Base-by-base conservation (phyloP, 1,140 invertebrate species). In the Micrasema longulum region DNA sequence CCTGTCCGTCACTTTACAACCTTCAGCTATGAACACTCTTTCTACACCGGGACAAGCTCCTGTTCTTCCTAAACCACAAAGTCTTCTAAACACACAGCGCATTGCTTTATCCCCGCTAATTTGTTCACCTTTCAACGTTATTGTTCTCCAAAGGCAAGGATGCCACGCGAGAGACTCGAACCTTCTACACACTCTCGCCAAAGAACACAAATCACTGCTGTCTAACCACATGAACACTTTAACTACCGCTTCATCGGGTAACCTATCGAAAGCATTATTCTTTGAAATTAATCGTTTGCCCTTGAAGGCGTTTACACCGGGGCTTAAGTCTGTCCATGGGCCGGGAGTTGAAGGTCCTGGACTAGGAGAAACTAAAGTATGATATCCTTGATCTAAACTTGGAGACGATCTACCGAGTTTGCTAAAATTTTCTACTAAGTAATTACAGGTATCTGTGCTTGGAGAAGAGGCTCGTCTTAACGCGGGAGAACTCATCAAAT, bases 101-200 rank as follows among this genome's bases (percentile, higher is more conserved):
- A 94, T 80, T 64, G 91, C 88, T 78, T 88, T 87, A 82, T 93
- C 91, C 0, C 89, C 90, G 72, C 89, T 88, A 1, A 92, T 80
- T 38, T 84, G 82, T 72, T 90, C 89, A 36, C 90, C 90, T 38
- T 87, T 84, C 31, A 93, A 80, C 3, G 84, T 86, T 43, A 94
- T 90, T 18, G 84, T 86, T 64, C 89, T 87, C 94, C 93, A 96
- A 1, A 96, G 83, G 1, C 86, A 82, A 3, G 92, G 92, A 11
- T 91, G 90, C 94, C 94, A 95, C 12, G 90, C 92, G 18, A 95
- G 84, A 55, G 88, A 85, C 82, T 93, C 92, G 82, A 94, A 94
- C 38, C 91, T 82, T 18, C 88, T 82, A 76, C 92, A 95, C 0
- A 95, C 93, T 41, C 91, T 86, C 0, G 93, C 90, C 76, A 92